These are phyloP conservation scores for Psammodynastes pulverulentus DNA, from an alignment of 2,113 vertebrate genomes.

Conservation along the genomic window DNA sequence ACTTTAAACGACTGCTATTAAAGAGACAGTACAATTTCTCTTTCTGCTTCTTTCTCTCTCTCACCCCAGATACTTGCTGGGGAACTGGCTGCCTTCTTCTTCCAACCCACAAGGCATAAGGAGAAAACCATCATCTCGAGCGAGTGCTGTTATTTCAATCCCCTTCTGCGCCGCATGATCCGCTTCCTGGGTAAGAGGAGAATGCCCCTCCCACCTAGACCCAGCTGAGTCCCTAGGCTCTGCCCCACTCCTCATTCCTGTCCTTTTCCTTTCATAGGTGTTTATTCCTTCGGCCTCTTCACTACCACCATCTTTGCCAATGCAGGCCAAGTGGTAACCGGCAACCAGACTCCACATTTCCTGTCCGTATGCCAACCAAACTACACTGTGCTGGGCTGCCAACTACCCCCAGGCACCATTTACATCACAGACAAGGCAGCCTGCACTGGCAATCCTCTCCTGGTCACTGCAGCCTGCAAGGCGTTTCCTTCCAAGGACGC, in stretches of 20 bases:
- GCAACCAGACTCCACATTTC: conserved; percentile 88
- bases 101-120: conserved; percentile 72
- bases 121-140: conserved; percentile 87
- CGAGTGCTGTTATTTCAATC: conserved; percentile 89
- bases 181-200: conserved; percentile 81
- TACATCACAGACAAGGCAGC: conserved; percentile 81
- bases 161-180: conserved; percentile 82
- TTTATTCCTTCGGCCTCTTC: conserved; percentile 88
- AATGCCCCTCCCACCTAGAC: neutral
- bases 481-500: conserved; percentile 91
- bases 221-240: neutral
- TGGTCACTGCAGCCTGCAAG: conserved; percentile 80
- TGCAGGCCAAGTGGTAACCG: conserved; percentile 88
- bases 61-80: conserved; percentile 82
- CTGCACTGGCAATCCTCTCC: conserved; percentile 81
- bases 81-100: conserved; percentile 81
- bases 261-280: conserved; percentile 65
- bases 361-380: conserved; percentile 87
- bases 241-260: too few relatives aligned
- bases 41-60: neutral
- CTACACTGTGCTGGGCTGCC: conserved; percentile 86
- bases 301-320: conserved; percentile 88
- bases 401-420: conserved; percentile 69
- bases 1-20: neutral
- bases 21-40: neutral